phyloP scores from a whole-genome alignment of 2,888 invertebrate genomes.

The Thumatha senex region DNA sequence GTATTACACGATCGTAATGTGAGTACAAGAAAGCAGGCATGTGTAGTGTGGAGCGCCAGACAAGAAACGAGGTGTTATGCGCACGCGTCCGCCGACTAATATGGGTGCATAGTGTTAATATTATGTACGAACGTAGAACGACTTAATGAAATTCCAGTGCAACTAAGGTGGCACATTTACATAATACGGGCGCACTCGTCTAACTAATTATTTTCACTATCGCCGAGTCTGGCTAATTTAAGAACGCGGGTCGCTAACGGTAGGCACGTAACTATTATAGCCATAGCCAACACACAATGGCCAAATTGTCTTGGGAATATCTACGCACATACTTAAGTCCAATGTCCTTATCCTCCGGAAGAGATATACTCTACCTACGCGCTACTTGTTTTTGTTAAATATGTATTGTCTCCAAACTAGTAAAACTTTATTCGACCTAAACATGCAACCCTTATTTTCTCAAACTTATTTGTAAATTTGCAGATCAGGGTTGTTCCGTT shows the following conservation, averaged over 20 bases:
- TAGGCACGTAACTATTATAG: not conserved
- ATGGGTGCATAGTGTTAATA: constrained; percentile 12
- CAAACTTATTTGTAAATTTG: no score
- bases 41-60: not conserved
- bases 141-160: constrained; percentile 12
- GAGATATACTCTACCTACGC: no score
- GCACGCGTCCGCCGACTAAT: not conserved
- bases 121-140: constrained; percentile 20
- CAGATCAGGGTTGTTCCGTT: no score
- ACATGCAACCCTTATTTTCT: no score
- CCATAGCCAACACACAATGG: no score
- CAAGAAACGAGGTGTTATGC: constrained; percentile 11
- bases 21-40: constrained; percentile 6
- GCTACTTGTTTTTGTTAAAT: no score
- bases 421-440: no score
- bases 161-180: constrained; percentile 6
- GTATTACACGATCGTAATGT: constrained; percentile 8
- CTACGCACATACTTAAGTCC: no score
- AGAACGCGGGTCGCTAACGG: not conserved
- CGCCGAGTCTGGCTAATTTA: not conserved
- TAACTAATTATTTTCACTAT: not conserved
- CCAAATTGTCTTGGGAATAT: no score
- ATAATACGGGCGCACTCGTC: constrained; percentile 11
- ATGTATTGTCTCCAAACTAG: no score
- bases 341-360: no score